phyloP scores from a whole-genome alignment of 2,888 invertebrate species.

The Acanthopleura granulata region DNA sequence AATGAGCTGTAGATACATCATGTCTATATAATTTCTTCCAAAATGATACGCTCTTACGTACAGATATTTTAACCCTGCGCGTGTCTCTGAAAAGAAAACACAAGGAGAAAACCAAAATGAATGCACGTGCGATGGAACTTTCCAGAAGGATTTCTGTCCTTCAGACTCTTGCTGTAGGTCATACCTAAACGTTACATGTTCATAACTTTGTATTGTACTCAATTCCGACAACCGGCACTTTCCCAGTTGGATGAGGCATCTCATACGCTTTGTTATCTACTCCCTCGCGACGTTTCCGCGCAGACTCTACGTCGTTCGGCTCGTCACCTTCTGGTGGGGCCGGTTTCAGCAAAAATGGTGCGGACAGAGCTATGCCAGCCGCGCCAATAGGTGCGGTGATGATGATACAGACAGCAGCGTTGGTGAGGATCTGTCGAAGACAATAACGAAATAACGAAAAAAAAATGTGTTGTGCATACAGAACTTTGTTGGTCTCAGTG shows the following conservation, averaged over 20 bases:
- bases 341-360: constrained; percentile 25
- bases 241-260: neutral
- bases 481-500: too few relatives aligned
- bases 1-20: too few relatives aligned
- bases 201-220: neutral
- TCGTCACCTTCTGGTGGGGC: neutral
- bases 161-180: too few relatives aligned
- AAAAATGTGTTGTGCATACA: too few relatives aligned
- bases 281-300: neutral
- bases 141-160: too few relatives aligned
- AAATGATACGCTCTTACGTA: too few relatives aligned
- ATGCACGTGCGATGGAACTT: too few relatives aligned
- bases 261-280: constrained; percentile 1
- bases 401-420: constrained; percentile 34
- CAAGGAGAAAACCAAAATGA: too few relatives aligned
- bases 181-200: neutral
- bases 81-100: too few relatives aligned
- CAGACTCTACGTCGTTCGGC: neutral
- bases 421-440: constrained; percentile 33
- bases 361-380: constrained; percentile 30
- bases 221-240: neutral
- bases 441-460: too few relatives aligned
- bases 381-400: constrained; percentile 36
- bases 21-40: too few relatives aligned
- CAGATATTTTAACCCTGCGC: too few relatives aligned